Conservation (phyloP, 2,797 vertebrate genomes). For the Arnoldichthys spilopterus region DNA sequence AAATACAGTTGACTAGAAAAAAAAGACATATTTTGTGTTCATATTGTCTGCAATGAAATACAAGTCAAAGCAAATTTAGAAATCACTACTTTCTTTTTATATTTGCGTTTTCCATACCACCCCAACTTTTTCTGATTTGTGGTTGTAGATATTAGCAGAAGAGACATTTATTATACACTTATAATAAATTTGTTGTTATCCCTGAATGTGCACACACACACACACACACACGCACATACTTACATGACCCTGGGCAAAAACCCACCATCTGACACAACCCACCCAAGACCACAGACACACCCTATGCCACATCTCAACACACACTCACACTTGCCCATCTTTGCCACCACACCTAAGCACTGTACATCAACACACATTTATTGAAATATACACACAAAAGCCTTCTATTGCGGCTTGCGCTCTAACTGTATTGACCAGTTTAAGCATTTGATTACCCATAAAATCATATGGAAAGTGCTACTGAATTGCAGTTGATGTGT, state of each 20-base stretch:
- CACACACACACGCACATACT: slow-evolving; percentile 19
- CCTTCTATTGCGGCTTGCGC: not conserved
- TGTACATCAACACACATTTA: slow-evolving; percentile 34
- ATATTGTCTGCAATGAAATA: no score
- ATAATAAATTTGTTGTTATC: no score
- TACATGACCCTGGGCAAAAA: slow-evolving; percentile 26
- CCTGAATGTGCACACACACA: not conserved
- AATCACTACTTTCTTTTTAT: no score
- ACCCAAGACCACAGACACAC: slow-evolving; percentile 57
- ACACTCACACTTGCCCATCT: slow-evolving; percentile 33
- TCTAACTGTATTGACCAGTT: not conserved
- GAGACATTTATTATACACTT: no score
- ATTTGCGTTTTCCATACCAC: no score
- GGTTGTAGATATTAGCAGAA: no score
- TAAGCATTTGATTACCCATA: no score
- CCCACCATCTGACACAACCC: slow-evolving; percentile 43
- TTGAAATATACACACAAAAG: slow-evolving; percentile 52
- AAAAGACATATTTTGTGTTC: no score
- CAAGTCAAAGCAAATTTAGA: no score
- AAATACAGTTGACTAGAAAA: no score
- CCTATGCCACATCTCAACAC: slow-evolving; percentile 46
- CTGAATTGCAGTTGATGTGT: not conserved
- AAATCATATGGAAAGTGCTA: not conserved
- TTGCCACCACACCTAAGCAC: slow-evolving; percentile 35
- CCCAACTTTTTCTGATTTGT: no score